Percentiles rank a stretch among this genome's conserved stretches.
phyloP scores from a whole-genome alignment of 2,888 invertebrate genomes.

The Harpagoxenus sublaevis region DNA sequence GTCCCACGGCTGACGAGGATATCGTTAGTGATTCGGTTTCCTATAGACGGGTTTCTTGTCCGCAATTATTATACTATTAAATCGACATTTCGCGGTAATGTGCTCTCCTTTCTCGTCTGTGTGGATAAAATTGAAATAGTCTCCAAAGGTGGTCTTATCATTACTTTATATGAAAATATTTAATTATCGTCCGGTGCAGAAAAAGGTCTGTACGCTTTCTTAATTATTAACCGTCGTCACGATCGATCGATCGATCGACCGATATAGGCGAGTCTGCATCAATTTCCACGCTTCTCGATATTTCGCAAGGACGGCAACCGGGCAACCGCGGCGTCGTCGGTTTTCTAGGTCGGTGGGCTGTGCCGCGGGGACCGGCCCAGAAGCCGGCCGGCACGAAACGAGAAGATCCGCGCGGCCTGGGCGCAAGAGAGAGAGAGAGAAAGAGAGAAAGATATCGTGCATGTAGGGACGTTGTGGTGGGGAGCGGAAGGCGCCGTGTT shows the following conservation, averaged over 20 bases:
- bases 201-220: slow-evolving; percentile 21
- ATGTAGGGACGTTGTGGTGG: slow-evolving; percentile 15
- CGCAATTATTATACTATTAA: slow-evolving; percentile 17
- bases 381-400: slow-evolving; percentile 26
- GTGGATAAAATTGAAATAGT: slow-evolving; percentile 7
- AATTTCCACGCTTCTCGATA: slow-evolving; percentile 53
- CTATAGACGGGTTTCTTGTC: background rate
- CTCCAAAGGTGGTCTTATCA: slow-evolving; percentile 13
- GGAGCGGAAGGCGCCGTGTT: slow-evolving; percentile 76
- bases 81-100: background rate
- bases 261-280: slow-evolving; percentile 23
- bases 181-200: slow-evolving; percentile 22
- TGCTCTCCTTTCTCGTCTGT: background rate
- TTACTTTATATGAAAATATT: slow-evolving; percentile 41
- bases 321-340: background rate
- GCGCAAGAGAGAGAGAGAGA: slow-evolving; percentile 17
- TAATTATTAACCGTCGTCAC: slow-evolving; percentile 42
- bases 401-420: background rate
- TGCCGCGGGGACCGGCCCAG: slow-evolving; percentile 11
- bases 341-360: slow-evolving; percentile 63
- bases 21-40: slow-evolving; percentile 18
- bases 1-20: slow-evolving; percentile 25
- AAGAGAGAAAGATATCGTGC: slow-evolving; percentile 16
- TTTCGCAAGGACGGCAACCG: slow-evolving; percentile 52
- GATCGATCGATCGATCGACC: slow-evolving; percentile 39